phyloP scores from a whole-genome alignment of 2,797 vertebrate genomes.

The Anguilla pacifica region DNA sequence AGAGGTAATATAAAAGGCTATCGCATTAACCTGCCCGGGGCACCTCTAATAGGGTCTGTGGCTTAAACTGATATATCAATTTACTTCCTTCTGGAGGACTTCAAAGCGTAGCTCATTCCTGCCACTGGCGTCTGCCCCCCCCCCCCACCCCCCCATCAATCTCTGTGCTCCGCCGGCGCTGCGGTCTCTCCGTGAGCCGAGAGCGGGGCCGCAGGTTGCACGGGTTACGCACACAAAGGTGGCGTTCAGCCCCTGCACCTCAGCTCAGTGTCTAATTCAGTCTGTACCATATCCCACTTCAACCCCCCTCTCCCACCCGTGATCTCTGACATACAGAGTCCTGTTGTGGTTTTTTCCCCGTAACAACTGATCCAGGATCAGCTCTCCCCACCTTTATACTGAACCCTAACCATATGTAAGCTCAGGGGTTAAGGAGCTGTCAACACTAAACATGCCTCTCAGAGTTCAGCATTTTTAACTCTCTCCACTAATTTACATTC shows the following conservation, averaged over 20 bases:
- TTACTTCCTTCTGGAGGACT: slow-evolving; percentile 82
- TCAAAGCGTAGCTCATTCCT: slow-evolving; percentile 76
- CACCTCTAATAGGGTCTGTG: slow-evolving; percentile 54
- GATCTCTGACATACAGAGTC: no score
- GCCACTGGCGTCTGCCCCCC: slow-evolving; percentile 72
- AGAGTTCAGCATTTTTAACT: background rate
- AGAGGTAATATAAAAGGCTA: slow-evolving; percentile 50
- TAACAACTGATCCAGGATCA: background rate
- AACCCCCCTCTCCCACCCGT: no score
- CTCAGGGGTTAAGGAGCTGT: background rate
- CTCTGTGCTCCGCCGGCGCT: slow-evolving; percentile 67
- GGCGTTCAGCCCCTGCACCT: no score
- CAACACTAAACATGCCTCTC: background rate
- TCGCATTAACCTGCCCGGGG: slow-evolving; percentile 53
- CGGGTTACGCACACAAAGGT: background rate
- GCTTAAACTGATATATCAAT: slow-evolving; percentile 82
- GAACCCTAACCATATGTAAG: background rate
- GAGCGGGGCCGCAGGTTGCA: slow-evolving; percentile 35
- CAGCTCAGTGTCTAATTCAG: no score
- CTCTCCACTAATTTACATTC: background rate
- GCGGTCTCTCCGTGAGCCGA: background rate
- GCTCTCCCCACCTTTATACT: background rate
- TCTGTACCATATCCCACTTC: no score
- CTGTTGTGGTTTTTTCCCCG: background rate
- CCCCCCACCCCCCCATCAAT: slow-evolving; percentile 68